Percentiles rank a stretch among this genome's conserved stretches.
Evolutionary conservation across 2,888 invertebrate species (phyloP).

Genomic region (Axea sp.): DNA sequence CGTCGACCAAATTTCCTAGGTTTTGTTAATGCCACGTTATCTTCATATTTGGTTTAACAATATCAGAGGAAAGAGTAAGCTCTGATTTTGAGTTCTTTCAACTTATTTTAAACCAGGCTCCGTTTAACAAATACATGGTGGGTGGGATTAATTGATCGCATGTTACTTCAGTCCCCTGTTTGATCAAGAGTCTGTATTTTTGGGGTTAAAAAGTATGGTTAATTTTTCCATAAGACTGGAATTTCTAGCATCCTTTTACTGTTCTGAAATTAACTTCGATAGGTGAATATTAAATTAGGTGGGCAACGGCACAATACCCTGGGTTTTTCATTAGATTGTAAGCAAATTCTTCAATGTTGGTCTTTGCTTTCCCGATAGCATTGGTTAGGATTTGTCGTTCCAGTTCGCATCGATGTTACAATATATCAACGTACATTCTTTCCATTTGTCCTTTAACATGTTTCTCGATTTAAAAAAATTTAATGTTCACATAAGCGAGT

Average conservation of each 20-base stretch:
- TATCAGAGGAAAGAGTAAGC: background rate
- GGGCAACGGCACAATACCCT: constrained; percentile 20
- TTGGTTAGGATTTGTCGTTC: too few relatives aligned
- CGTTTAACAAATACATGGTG: constrained; percentile 18
- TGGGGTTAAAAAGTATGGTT: constrained; percentile 58
- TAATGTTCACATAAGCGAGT: constrained; percentile 61
- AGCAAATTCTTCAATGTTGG: too few relatives aligned
- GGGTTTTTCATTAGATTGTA: too few relatives aligned
- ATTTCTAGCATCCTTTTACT: constrained; percentile 59
- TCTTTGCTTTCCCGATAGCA: too few relatives aligned
- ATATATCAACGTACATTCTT: too few relatives aligned
- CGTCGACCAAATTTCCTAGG: constrained; percentile 21
- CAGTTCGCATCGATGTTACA: too few relatives aligned
- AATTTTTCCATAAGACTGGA: constrained; percentile 29
- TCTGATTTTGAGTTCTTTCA: background rate
- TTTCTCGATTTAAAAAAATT: constrained; percentile 53
- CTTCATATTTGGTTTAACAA: background rate
- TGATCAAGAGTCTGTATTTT: background rate
- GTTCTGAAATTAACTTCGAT: constrained; percentile 54
- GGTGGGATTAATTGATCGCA: background rate
- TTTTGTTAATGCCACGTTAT: constrained; percentile 9
- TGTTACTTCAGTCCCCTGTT: background rate
- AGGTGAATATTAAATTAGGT: constrained; percentile 66
- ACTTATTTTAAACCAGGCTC: constrained; percentile 25
- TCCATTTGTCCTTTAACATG: too few relatives aligned